Evolutionary conservation across 2,888 invertebrate species (phyloP).

Genomic region (Dolichopus griseipennis): DNA sequence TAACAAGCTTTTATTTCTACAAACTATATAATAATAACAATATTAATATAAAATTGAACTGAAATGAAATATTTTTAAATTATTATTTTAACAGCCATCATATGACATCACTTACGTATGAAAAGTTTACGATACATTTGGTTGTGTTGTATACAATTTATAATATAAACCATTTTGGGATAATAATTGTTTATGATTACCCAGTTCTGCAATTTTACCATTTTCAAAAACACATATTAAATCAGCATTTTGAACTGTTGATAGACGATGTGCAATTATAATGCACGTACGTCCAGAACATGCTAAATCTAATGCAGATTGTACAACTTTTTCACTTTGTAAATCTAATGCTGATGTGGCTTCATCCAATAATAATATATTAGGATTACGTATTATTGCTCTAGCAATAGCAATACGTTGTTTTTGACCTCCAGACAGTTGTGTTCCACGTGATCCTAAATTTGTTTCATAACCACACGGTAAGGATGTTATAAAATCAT

Average conservation of each 20-base stretch:
- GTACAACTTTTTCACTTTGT: conserved; percentile 70
- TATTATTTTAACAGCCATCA: no score
- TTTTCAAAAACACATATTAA: conserved; percentile 73
- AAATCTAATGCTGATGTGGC: conserved; percentile 73
- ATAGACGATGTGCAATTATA: conserved; percentile 77
- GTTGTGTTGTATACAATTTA: conserved; percentile 55
- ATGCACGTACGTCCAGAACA: conserved; percentile 74
- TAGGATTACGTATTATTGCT: conserved; percentile 64
- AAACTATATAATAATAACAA: no score
- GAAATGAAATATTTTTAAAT: no score
- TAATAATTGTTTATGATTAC: conserved; percentile 67
- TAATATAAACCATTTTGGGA: conserved; percentile 57
- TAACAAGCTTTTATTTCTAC: no score
- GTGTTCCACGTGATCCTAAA: conserved; percentile 67
- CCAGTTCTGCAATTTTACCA: conserved; percentile 67
- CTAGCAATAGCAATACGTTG: conserved; percentile 78
- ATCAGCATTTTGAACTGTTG: conserved; percentile 76
- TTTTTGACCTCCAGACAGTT: conserved; percentile 78
- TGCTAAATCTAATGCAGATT: conserved; percentile 76
- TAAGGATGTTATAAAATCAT: conserved; percentile 62
- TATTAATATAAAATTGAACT: no score
- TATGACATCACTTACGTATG: no score
- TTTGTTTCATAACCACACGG: conserved; percentile 71
- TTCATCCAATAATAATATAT: conserved; percentile 64
- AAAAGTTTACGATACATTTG: conserved; percentile 13